Evolutionary conservation across 1,140 invertebrate genomes (phyloP), one percentile per base, ranked within the genome.

Genomic region (Cydia pomonella): DNA sequence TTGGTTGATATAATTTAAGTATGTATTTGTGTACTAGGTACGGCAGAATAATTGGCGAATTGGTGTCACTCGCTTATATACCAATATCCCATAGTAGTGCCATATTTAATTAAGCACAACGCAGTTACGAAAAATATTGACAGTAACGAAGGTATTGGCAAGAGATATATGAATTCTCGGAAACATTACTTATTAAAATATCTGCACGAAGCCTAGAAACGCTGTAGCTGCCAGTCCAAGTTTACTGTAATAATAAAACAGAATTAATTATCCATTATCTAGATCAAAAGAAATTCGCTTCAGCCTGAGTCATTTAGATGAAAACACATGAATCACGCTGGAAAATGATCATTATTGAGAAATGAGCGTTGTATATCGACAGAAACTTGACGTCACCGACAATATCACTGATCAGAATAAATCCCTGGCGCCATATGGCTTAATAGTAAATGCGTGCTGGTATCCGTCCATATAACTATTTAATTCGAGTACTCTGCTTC

Each of bases 331-430:
- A 66, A 66, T 66, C 63, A 66, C 5, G 25, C 13, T 27, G 63
- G 27, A 66, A 64, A 66, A 66, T 66, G 27, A 66, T 29, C 27
- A 33, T 66, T 66, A 66, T 29, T 29, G 27, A 66, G 63, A 66
- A 66, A 66, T 66, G 25, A 29, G 10, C 25, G 62, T n/a, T 50
- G 3, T n/a, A n/a, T 5, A n/a, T 16, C 47, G 16, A 50, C 47
- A 50, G 16, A 50, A 50, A 50, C n/a, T 0, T 50, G 47, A 18
- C 47, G 47, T 18, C 47, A 50, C 41, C 10, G 10, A 13, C 13
- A 13, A 44, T 16, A 44, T 44, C 29, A 33, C 0, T 33, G 25
- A 33, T 33, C 29, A 33, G 6, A 38, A 38, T 38, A 38, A 10
- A 38, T 38, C 33, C 33, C 33, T 38, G 9, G 33, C 33, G 33